phyloP scores from a whole-genome alignment of 2,888 invertebrate genomes.

The Euplagia quadripunctaria region DNA sequence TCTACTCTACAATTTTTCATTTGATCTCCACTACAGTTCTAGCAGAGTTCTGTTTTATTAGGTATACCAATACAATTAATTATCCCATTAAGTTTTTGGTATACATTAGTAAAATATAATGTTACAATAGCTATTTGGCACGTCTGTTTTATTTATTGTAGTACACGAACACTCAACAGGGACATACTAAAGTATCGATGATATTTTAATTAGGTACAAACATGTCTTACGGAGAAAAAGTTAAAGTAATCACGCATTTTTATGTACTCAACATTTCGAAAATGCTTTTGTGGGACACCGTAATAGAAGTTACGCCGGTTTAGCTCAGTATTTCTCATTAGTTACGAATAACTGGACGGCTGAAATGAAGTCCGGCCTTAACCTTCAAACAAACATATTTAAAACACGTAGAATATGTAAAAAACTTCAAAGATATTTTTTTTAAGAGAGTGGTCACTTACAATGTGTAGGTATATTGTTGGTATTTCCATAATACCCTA shows the following conservation, averaged over 20 bases:
- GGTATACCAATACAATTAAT: too few species aligned
- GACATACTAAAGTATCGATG: conserved; percentile 20
- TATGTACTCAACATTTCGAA: conserved; percentile 38
- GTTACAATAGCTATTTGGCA: too few species aligned
- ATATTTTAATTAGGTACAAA: conserved; percentile 42
- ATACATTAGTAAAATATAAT: too few species aligned
- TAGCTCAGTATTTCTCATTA: conserved; percentile 36
- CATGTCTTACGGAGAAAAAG: conserved; percentile 28
- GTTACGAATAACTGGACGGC: conserved; percentile 28
- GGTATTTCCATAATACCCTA: conserved; percentile 30
- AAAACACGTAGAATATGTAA: conserved; percentile 6
- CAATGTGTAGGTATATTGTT: conserved; percentile 18
- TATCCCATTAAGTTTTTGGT: too few species aligned
- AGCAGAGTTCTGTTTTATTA: too few species aligned
- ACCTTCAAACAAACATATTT: conserved; percentile 17
- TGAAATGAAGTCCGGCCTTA: conserved; percentile 18
- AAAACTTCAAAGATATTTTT: conserved; percentile 4
- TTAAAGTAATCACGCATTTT: conserved; percentile 33
- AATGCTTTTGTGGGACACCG: conserved; percentile 25
- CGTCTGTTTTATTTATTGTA: conserved; percentile 5
- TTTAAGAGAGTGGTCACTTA: conserved; percentile 4
- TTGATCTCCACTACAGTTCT: too few species aligned
- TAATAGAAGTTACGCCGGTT: conserved; percentile 26
- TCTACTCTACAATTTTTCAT: background rate
- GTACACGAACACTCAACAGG: conserved; percentile 11